Conservation (phyloP, 2,797 vertebrate species). For the Hypotaenidia philippensis region DNA sequence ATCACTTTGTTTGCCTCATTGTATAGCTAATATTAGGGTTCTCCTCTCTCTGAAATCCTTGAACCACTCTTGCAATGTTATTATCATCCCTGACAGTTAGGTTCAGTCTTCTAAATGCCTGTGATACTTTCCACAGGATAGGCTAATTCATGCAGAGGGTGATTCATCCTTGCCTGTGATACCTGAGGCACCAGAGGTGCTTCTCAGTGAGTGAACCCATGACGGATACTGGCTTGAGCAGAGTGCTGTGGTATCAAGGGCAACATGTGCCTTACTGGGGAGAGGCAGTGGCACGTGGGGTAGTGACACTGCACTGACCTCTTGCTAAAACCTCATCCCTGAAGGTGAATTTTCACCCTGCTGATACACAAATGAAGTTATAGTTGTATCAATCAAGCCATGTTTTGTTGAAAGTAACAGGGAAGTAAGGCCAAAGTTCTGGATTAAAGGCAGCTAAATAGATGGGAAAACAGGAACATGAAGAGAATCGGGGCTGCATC, state of each 20-base stretch:
- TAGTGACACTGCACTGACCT: neutral
- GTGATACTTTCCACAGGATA: neutral
- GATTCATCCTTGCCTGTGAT: rapidly evolving
- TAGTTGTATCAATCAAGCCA: neutral
- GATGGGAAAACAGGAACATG: rapidly evolving
- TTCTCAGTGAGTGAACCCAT: neutral
- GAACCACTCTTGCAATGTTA: neutral
- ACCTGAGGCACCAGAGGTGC: neutral
- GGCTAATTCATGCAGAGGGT: neutral
- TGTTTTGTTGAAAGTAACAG: neutral
- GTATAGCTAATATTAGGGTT: neutral
- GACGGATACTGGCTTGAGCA: neutral
- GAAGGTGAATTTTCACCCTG: neutral
- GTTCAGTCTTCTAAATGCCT: rapidly evolving
- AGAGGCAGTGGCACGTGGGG: neutral
- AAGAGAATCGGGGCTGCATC: too few relatives aligned
- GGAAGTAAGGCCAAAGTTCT: neutral
- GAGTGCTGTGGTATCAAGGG: neutral
- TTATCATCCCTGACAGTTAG: neutral
- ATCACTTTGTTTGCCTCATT: neutral
- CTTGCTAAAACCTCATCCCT: neutral
- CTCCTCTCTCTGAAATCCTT: neutral
- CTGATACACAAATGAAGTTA: neutral
- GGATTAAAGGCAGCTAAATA: neutral
- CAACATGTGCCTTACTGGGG: rapidly evolving